A percentile compares a stretch with the other conserved stretches of the same genome.
Evolutionary conservation across 2,797 vertebrate species (phyloP).

Genomic region (Myiotriccus ornatus): DNA sequence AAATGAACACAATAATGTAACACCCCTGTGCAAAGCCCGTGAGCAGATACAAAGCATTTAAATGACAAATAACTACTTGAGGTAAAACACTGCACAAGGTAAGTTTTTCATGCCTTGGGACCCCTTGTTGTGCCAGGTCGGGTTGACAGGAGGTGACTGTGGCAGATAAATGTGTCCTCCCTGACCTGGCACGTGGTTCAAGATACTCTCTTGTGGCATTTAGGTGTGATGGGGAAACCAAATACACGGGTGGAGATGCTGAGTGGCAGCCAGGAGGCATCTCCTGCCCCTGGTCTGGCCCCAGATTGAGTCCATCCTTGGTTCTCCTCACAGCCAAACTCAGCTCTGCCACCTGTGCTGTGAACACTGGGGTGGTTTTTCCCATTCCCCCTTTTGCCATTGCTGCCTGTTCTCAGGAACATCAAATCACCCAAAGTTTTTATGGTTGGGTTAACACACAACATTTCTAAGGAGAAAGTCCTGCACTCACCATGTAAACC

Average conservation of each 20-base stretch:
- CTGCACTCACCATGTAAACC: too few relatives aligned
- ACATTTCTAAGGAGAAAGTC: background rate
- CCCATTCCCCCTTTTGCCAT: background rate
- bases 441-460: background rate
- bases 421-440: background rate
- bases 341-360: background rate
- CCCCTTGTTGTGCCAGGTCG: background rate
- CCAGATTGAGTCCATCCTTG: background rate
- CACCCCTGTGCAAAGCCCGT: background rate
- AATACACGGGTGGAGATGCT: fast-evolving
- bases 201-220: background rate
- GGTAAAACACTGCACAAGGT: background rate
- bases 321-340: background rate
- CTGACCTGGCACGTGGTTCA: fast-evolving
- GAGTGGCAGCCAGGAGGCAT: background rate
- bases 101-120: background rate
- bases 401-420: background rate
- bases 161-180: background rate
- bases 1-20: background rate
- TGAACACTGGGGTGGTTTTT: background rate
- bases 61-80: background rate
- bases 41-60: background rate
- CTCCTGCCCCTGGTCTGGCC: background rate
- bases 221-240: background rate
- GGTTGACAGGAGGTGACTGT: background rate